phyloP scores from a whole-genome alignment of 2,797 vertebrate species.

The Rhinoraja longicauda region DNA sequence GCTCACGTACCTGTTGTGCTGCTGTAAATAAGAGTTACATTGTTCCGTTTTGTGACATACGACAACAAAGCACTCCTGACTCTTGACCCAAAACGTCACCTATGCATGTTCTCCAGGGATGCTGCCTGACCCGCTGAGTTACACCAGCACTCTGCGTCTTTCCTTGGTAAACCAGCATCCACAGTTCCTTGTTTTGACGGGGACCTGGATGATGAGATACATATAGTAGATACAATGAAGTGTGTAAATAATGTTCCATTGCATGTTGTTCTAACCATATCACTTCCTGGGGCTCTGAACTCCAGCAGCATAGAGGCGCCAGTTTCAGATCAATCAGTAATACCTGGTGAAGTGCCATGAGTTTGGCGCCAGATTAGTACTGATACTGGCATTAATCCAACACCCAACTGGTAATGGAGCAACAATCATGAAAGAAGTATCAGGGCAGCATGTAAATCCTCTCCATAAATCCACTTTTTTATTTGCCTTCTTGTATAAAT shows the following conservation, averaged over 20 bases:
- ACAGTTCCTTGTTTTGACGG: too few relatives aligned
- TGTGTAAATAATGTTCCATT: neutral
- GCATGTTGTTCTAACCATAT: neutral
- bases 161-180: too few relatives aligned
- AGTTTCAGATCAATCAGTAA: neutral
- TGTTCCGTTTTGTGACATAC: too few relatives aligned
- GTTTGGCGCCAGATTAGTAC: neutral
- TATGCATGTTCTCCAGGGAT: too few relatives aligned
- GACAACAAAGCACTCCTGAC: too few relatives aligned
- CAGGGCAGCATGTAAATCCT: neutral
- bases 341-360: neutral
- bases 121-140: too few relatives aligned
- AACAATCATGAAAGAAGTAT: neutral
- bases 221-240: neutral
- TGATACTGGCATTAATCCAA: constrained; percentile 14
- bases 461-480: neutral
- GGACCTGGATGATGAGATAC: neutral
- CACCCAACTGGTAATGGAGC: neutral
- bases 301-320: neutral
- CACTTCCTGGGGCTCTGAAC: neutral
- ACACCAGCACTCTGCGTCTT: too few relatives aligned
- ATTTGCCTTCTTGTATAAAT: constrained; percentile 33
- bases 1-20: too few relatives aligned
- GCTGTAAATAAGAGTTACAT: too few relatives aligned
- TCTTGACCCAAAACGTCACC: too few relatives aligned